Conservation (phyloP, 1,140 invertebrate genomes). For the Eubasilissa regina region DNA sequence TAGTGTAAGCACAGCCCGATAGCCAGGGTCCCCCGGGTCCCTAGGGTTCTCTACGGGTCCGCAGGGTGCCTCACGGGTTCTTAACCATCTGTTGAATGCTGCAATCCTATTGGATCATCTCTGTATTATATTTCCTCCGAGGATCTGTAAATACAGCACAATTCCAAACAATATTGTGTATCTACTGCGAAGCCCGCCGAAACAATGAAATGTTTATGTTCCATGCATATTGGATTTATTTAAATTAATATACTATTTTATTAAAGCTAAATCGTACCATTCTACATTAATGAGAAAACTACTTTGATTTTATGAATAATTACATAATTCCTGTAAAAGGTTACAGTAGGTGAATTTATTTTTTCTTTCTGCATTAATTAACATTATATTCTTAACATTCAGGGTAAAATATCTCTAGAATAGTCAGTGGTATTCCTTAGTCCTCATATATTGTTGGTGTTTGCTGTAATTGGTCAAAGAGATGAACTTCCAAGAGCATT, state of each 20-base stretch:
- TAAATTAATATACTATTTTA: background rate
- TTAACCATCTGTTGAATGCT: constrained; percentile 31
- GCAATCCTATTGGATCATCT: background rate
- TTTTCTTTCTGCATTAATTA: too few species aligned
- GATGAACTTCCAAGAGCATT: constrained; percentile 71
- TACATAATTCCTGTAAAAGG: too few species aligned
- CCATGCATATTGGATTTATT: constrained; percentile 60
- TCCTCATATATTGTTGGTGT: too few species aligned
- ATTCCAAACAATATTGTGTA: constrained; percentile 14
- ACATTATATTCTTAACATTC: too few species aligned
- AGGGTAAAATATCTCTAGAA: too few species aligned
- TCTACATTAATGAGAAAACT: too few species aligned
- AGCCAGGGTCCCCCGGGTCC: constrained; percentile 55
- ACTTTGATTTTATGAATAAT: too few species aligned
- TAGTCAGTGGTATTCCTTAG: too few species aligned
- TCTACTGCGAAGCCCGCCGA: background rate
- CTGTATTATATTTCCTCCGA: background rate
- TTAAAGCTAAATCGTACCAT: too few species aligned
- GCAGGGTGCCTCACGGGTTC: constrained; percentile 35
- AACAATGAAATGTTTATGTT: background rate
- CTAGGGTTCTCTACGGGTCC: constrained; percentile 32
- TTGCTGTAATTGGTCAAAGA: constrained; percentile 62
- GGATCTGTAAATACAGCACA: constrained; percentile 9
- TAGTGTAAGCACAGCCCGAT: constrained; percentile 51
- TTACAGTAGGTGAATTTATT: too few species aligned